Evolutionary conservation across 1,140 invertebrate genomes (phyloP).

Genomic region (Drosophila pectinifera): DNA sequence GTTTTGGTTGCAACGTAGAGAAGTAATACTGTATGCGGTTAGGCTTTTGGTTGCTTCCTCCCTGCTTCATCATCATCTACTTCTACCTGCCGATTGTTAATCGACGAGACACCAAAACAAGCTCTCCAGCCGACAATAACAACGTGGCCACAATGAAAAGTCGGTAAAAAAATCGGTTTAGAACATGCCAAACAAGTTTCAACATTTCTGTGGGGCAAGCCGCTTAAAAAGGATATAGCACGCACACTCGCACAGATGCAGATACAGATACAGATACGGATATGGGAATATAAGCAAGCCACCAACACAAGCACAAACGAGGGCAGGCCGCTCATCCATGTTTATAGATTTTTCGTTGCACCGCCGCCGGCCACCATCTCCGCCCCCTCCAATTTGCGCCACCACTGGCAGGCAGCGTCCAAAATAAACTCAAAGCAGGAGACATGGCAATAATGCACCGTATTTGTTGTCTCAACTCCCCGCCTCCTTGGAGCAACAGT

Average conservation of each 20-base stretch:
- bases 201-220: slow-evolving; percentile 56
- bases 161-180: slow-evolving; percentile 68
- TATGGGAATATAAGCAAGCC: slow-evolving; percentile 5
- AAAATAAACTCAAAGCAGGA: slow-evolving; percentile 76
- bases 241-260: slow-evolving; percentile 4
- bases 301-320: slow-evolving; percentile 54
- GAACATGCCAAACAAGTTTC: slow-evolving; percentile 81
- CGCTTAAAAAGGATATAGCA: slow-evolving; percentile 75
- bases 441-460: slow-evolving; percentile 48
- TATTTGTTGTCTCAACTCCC: slow-evolving; percentile 7
- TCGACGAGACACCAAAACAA: slow-evolving; percentile 76
- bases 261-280: slow-evolving; percentile 10
- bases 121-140: slow-evolving; percentile 54
- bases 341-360: slow-evolving; percentile 74
- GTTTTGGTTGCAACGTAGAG: background rate
- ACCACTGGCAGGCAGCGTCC: slow-evolving; percentile 32
- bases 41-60: slow-evolving; percentile 41
- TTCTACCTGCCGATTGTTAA: slow-evolving; percentile 72
- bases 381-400: background rate
- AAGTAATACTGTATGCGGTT: slow-evolving; percentile 12
- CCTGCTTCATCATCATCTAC: slow-evolving; percentile 9
- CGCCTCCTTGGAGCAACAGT: slow-evolving; percentile 66
- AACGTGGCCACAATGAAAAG: slow-evolving; percentile 53
- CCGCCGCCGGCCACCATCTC: slow-evolving; percentile 4
- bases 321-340: slow-evolving; percentile 63